Evolutionary conservation across 2,113 vertebrate species (phyloP).

Genomic region (Salvelinus namaycush): DNA sequence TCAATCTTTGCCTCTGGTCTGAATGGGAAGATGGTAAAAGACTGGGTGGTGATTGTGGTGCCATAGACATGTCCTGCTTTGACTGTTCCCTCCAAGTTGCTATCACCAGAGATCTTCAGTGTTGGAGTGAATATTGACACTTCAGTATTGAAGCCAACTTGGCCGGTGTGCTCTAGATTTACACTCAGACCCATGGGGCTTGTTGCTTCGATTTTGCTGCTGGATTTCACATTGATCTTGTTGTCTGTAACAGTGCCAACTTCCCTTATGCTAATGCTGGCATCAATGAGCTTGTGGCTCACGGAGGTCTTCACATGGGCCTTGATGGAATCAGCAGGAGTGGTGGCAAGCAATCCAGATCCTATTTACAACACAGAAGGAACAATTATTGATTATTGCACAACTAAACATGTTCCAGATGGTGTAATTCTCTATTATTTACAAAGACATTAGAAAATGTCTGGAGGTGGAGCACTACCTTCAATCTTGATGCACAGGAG

Average conservation of each 20-base stretch:
- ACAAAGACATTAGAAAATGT: neutral
- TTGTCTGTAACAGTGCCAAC: constrained; percentile 64
- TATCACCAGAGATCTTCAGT: constrained; percentile 69
- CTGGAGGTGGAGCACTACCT: constrained; percentile 71
- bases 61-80: constrained; percentile 72
- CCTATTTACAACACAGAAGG: constrained; percentile 69
- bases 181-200: constrained; percentile 79
- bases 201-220: constrained; percentile 71
- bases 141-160: constrained; percentile 65
- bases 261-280: constrained; percentile 70
- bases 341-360: constrained; percentile 72
- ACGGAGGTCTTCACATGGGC: constrained; percentile 73
- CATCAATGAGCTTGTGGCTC: constrained; percentile 80
- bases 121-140: constrained; percentile 43
- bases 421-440: neutral
- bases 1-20: constrained; percentile 70
- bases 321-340: constrained; percentile 62
- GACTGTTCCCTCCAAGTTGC: constrained; percentile 72
- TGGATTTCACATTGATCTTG: constrained; percentile 65
- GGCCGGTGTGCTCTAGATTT: constrained; percentile 63
- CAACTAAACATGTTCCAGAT: neutral
- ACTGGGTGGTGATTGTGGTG: constrained; percentile 67
- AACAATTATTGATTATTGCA: neutral
- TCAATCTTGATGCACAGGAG: constrained; percentile 81
- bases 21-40: constrained; percentile 63